A percentile compares a stretch with the other conserved stretches of the same genome.
Conservation (phyloP, 2,888 invertebrate genomes). For the Crematogaster levior region DNA sequence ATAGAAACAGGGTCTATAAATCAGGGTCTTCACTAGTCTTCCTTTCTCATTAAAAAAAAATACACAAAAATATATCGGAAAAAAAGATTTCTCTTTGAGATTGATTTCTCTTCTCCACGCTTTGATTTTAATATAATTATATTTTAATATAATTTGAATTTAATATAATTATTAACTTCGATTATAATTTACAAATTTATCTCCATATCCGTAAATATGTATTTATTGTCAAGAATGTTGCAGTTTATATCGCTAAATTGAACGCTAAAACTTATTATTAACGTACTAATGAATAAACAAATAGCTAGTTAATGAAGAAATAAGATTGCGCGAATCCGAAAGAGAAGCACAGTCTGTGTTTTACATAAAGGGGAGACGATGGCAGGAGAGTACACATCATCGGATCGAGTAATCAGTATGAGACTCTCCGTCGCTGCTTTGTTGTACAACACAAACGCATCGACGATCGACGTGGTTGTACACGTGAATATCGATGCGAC, state of each 20-base stretch:
- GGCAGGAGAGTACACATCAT: background rate
- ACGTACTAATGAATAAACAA: background rate
- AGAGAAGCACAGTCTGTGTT: background rate
- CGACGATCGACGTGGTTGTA: slow-evolving; percentile 27
- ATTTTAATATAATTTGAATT: too few species aligned
- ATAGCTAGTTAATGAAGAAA: background rate
- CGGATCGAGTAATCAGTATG: slow-evolving; percentile 44
- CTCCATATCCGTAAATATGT: background rate
- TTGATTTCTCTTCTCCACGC: background rate
- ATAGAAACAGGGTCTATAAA: background rate
- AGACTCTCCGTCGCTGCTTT: slow-evolving; percentile 29
- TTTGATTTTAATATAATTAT: too few species aligned
- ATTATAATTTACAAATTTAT: background rate
- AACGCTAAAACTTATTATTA: background rate
- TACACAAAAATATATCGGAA: background rate
- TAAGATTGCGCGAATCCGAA: background rate
- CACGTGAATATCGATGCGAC: slow-evolving; percentile 42
- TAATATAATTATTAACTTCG: background rate
- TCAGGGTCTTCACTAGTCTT: too few species aligned
- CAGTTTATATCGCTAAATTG: background rate
- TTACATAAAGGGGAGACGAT: background rate
- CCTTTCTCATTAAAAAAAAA: background rate
- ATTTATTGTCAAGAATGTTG: background rate
- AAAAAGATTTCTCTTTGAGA: background rate
- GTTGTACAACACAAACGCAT: slow-evolving; percentile 4